Conservation (phyloP, 2,888 invertebrate genomes). For the Stenolophus ochropezus region DNA sequence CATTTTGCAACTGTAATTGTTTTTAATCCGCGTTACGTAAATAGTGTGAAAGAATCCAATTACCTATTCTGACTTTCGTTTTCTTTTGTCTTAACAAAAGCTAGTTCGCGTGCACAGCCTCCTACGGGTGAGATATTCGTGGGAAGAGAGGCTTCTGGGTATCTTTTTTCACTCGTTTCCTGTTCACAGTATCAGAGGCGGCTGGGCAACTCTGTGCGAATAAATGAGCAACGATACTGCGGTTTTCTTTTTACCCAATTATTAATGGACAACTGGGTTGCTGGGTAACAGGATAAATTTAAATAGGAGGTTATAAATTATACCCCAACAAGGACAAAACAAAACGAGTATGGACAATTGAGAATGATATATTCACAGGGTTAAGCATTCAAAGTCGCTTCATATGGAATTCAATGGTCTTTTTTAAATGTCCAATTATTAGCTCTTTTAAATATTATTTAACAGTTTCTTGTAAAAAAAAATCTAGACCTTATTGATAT, state of each 20-base stretch:
- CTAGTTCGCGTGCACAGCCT: conserved; percentile 5
- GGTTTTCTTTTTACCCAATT: neutral
- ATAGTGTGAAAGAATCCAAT: neutral
- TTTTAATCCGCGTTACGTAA: neutral
- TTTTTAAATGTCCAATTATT: too few relatives aligned
- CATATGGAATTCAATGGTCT: too few relatives aligned
- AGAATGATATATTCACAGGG: too few relatives aligned
- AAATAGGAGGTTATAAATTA: neutral
- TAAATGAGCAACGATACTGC: neutral
- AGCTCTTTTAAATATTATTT: too few relatives aligned
- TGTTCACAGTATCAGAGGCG: neutral
- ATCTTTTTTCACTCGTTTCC: neutral
- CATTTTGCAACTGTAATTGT: neutral
- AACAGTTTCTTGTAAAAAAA: too few relatives aligned
- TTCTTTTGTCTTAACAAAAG: neutral
- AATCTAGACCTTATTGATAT: too few relatives aligned
- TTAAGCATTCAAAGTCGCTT: too few relatives aligned
- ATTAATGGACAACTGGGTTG: neutral
- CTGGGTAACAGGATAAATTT: neutral
- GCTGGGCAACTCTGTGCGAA: neutral
- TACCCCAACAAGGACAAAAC: too few relatives aligned
- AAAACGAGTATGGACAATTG: too few relatives aligned
- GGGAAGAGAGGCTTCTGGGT: conserved; percentile 26
- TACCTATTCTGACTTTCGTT: neutral
- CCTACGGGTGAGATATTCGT: conserved; percentile 44